Base-by-base conservation (phyloP, 2,797 vertebrate species). In the Erpetoichthys calabaricus region DNA sequence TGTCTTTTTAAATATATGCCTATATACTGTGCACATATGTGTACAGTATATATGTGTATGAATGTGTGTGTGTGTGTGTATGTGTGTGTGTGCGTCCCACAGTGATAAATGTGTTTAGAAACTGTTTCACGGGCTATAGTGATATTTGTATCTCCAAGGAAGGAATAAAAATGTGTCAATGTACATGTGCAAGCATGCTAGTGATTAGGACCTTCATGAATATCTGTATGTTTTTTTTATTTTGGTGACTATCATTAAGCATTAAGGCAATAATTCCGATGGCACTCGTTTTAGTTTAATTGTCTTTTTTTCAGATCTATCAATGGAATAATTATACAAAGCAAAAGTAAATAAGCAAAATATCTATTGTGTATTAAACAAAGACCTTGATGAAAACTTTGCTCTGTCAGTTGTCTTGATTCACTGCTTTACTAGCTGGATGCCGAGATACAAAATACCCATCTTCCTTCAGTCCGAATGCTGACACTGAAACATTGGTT, bases 181-280 rank as follows among this genome's bases (percentile, higher is more conserved):
- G 65, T 67, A 1, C 60, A 57, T 71, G 64, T 71, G 63, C 70
- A 62, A 80, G 81, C 81, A 84, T 83, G 82, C 70, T 73, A 74
- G 73, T 76, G 57, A 70, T 70, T 54, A 61, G 59, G 64, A 75
- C 56, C 64, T 70, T 74, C 70, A 67, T 76, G 53, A 6, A 64
- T 67, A 75, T 78, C 77, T 77, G 77, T 79, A 66, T 25, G 25
- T 25, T 25, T 25, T 63, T 68, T 67, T 47, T 57, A 56, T 69
- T 65, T 79, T 55, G 65, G 65, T 47, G 43, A 74, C 80, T 74
- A 67, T 71, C 66, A 70, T 64, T 68, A 44, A 79, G 75, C 79
- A 75, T 72, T 75, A 74, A 82, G 82, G 85, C 83, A 86, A 86
- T 84, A 86, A 84, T 67, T 78, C 65, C 25, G 25, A 25, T 68